Base-by-base conservation (phyloP, 1,140 invertebrate species). In the Drosophila nasuta region DNA sequence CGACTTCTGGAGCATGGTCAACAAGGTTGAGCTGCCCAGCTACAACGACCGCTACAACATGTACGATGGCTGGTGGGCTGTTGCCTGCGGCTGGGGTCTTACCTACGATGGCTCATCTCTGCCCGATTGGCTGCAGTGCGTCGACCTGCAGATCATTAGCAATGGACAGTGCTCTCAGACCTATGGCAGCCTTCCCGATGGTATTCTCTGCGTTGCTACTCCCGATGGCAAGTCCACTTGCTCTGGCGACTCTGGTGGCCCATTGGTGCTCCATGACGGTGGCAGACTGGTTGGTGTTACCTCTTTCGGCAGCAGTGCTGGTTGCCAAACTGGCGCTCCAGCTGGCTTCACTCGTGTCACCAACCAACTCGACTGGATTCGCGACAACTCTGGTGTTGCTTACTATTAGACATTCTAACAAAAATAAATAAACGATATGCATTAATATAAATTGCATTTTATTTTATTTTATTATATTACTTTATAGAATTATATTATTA, bases 201-300 rank as follows among this genome's bases (percentile, higher is more conserved):
- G 20, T 25, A 25, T 25, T 4, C 20, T 25, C 20, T 25, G 20
- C 0, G 20, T 25, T 25, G 20, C 20, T 3, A 25, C 20, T 25
- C 20, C 20, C 20, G 20, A 49, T 13, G 81, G 75, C 52, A 78
- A 59, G 54, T 85, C 81, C 30, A 88, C 88, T 10, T 91, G 89
- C 75, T 30, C 69, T 3, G 94, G 94, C 58, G 94, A 94, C 91
- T 94, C 93, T 73, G 94, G 94, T 66, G 94, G 94, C 49, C 93
- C 93, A n/a, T 81, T 94, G 57, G 91, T 93, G 0, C 92, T 93
- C 52, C 68, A 80, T 8, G 93, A 94, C 64, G 70, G 66, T 3
- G 64, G 71, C n/a, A 91, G 91, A 0, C 87, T 93, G 41, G 85
- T 94, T 11, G 94, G 94, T 54, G 85, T 94, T 6, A 91, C 93